Base-by-base conservation (phyloP, 2,888 invertebrate species). In the Schizotus pectinicornis region DNA sequence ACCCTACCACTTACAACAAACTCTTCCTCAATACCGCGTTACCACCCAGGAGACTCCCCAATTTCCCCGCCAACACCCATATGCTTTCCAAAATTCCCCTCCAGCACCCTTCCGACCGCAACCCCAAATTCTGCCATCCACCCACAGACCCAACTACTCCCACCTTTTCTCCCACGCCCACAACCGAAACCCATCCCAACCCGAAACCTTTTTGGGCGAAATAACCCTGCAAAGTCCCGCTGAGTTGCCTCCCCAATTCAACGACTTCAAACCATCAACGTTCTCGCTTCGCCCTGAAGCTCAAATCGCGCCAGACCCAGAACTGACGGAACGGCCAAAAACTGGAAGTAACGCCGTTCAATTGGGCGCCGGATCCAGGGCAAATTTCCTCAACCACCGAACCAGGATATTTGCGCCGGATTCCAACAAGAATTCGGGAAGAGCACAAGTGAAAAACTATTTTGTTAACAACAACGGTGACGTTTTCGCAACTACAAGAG, bases 201-300 rank as follows among this genome's bases (percentile, higher is more conserved):
- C 84, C 14, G 86, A 86, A 80, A 84, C 85, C 36, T 86, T 86
- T 74, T 76, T 86, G 56, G 86, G 86, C 6, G 84, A 86, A 79
- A 85, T 86, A 41, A 86, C 86, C 11, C 79, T 86, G 56, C 84
- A 86, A 68, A 85, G 84, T 74, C 85, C 85, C 9, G 84, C 85
- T n/a, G 85, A 76, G n/a, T 55, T 73, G 7, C 76, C 76, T 9
- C 68, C 70, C 5, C 71, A 67, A 59, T 36, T 32, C 13, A 35
- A 42, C 37, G 47, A 42, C 62, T 69, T 70, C 55, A 63, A 67
- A 33, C 64, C 67, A 33, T 60, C 55, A 30, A 61, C 68, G 1
- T 67, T 35, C 30, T 55, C 54, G 12, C 62, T 67, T 13, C 34
- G 59, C 42, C 31, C 58, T 52, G 22, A 48, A 36, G 12, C 72